These are phyloP conservation scores for Lydus trimaculatus DNA, from an alignment of 2,888 invertebrate genomes.

Conservation along the genomic window DNA sequence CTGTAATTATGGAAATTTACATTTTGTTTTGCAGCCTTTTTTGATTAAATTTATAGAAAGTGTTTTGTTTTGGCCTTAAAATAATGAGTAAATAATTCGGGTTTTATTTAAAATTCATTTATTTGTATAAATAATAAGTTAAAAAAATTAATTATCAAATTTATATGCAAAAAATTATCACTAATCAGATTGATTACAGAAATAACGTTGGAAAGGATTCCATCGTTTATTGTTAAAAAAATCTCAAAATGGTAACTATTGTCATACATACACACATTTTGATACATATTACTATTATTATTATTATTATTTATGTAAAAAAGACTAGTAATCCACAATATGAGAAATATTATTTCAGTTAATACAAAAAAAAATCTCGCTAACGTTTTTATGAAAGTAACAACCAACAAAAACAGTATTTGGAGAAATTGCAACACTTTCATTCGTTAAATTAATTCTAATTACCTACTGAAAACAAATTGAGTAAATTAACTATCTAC, in stretches of 20 bases:
- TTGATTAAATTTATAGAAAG: too few relatives aligned
- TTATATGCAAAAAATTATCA: constrained; percentile 48
- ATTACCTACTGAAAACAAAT: not conserved
- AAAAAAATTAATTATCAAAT: constrained; percentile 42
- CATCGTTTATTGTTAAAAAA: constrained; percentile 32
- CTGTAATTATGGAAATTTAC: too few relatives aligned
- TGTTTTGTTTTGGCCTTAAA: too few relatives aligned
- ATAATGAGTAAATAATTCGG: not conserved
- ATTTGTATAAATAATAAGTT: constrained; percentile 44
- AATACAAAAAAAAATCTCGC: not conserved
- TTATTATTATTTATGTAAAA: constrained; percentile 25
- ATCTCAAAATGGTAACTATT: constrained; percentile 48
- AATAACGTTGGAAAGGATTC: constrained; percentile 28
- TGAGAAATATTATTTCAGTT: not conserved
- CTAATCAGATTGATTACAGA: constrained; percentile 40
- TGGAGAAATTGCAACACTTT: not conserved
- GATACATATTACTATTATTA: too few relatives aligned
- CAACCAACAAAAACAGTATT: not conserved
- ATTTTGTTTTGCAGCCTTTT: too few relatives aligned
- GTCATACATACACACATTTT: constrained; percentile 44
- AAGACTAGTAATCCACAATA: constrained; percentile 33
- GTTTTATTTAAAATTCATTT: constrained; percentile 40
- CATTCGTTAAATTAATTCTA: not conserved
- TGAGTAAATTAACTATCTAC: not conserved
- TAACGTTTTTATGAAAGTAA: not conserved